These are phyloP conservation scores for Cheilosia vernalis DNA, from an alignment of 2,888 invertebrate species.

Conservation along the genomic window DNA sequence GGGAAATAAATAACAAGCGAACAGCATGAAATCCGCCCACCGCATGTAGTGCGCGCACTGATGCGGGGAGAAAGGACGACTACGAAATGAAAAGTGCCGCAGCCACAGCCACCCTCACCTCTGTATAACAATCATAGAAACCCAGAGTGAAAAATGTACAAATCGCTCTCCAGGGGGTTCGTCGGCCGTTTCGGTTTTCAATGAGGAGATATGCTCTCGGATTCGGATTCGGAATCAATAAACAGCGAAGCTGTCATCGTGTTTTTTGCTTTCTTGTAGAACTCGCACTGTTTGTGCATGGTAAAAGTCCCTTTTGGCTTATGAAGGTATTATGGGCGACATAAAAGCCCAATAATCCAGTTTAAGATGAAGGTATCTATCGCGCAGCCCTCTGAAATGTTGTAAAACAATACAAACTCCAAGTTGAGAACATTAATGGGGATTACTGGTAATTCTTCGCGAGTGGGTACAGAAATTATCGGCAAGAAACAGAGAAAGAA, in stretches of 20 bases:
- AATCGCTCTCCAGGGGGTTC: conserved; percentile 74
- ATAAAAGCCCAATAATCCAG: conserved; percentile 73
- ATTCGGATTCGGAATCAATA: conserved; percentile 70
- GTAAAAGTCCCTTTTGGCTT: conserved; percentile 57
- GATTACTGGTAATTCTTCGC: conserved; percentile 65
- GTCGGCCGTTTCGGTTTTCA: conserved; percentile 74
- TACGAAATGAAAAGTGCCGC: conserved; percentile 67
- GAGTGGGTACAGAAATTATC: conserved; percentile 43
- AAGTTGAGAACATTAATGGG: conserved; percentile 69
- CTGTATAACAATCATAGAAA: conserved; percentile 22
- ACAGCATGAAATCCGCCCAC: conserved; percentile 74
- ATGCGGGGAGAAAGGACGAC: conserved; percentile 43
- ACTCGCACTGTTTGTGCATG: conserved; percentile 45
- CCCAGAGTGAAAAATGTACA: conserved; percentile 66
- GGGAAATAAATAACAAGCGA: conserved; percentile 72
- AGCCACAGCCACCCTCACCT: conserved; percentile 44
- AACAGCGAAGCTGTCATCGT: conserved; percentile 65
- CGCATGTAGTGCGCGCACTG: conserved; percentile 53
- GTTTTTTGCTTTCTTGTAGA: conserved; percentile 47
- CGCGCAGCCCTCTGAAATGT: conserved; percentile 40
- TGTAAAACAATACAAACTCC: conserved; percentile 71
- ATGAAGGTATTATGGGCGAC: conserved; percentile 52
- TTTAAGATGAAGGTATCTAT: conserved; percentile 57
- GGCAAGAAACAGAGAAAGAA: background rate
- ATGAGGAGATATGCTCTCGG: conserved; percentile 41